Conservation (phyloP, 2,888 invertebrate species). For the Mactromeris polynyma region DNA sequence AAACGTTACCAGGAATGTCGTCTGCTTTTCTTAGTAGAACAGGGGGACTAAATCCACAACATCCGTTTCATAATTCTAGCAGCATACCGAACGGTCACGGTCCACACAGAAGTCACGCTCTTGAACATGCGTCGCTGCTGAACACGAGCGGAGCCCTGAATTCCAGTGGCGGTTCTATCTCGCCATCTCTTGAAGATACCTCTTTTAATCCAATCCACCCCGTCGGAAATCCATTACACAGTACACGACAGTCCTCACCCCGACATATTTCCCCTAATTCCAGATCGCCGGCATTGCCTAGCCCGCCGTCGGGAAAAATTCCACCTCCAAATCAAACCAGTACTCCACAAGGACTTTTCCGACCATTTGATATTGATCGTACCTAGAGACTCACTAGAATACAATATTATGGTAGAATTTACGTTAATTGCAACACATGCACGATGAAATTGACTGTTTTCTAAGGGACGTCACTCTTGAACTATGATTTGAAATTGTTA, state of each 20-base stretch:
- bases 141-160: constrained; percentile 63
- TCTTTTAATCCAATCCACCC: constrained; percentile 58
- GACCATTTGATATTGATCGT: constrained; percentile 76
- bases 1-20: constrained; percentile 74
- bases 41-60: constrained; percentile 56
- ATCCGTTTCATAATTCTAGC: constrained; percentile 42
- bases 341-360: constrained; percentile 73
- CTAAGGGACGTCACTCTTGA: not conserved
- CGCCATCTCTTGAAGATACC: constrained; percentile 63
- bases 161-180: constrained; percentile 65
- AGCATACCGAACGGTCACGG: constrained; percentile 53
- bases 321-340: constrained; percentile 40
- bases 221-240: constrained; percentile 59
- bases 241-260: constrained; percentile 40
- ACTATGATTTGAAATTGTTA: not conserved
- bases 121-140: constrained; percentile 37
- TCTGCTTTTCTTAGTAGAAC: constrained; percentile 67
- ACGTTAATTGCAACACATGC: not conserved
- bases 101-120: constrained; percentile 37
- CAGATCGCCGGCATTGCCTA: constrained; percentile 42
- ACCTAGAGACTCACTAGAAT: constrained; percentile 42
- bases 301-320: constrained; percentile 34
- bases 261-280: constrained; percentile 38
- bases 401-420: not conserved
- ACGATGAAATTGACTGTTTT: not conserved